Evolutionary conservation across 2,888 invertebrate genomes (phyloP).

Genomic region (Ophion ellenae): DNA sequence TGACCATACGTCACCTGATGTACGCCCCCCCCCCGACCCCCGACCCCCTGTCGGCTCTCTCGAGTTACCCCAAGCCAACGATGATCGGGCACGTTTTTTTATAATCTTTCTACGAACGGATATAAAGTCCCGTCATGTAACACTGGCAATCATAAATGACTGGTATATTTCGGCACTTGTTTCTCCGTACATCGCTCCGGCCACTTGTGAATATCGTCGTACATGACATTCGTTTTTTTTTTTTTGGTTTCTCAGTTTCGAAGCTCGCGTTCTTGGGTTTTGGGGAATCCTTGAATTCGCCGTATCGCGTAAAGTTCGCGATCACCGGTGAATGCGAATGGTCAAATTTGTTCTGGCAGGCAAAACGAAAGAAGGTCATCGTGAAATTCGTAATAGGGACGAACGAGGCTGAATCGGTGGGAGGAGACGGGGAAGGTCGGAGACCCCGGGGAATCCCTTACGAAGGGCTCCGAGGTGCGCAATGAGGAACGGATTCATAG

Average conservation of each 20-base stretch:
- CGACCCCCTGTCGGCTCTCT: background rate
- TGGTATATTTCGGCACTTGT: too few species aligned
- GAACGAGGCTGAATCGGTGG: slow-evolving; percentile 29
- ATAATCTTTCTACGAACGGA: slow-evolving; percentile 32
- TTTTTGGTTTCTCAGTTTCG: slow-evolving; percentile 4
- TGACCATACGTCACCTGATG: slow-evolving; percentile 32
- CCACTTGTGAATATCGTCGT: slow-evolving; percentile 33
- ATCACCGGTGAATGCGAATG: slow-evolving; percentile 22
- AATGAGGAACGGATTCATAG: slow-evolving; percentile 54
- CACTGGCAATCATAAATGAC: too few species aligned
- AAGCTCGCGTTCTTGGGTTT: slow-evolving; percentile 4
- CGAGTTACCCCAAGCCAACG: slow-evolving; percentile 23
- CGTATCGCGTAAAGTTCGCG: background rate
- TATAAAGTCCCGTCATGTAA: background rate
- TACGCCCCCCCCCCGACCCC: background rate
- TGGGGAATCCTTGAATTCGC: background rate
- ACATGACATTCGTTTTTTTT: slow-evolving; percentile 18
- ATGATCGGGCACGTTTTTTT: slow-evolving; percentile 47
- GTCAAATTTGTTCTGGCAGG: slow-evolving; percentile 13
- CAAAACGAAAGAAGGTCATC: background rate
- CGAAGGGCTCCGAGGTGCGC: slow-evolving; percentile 12
- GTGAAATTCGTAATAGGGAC: slow-evolving; percentile 7
- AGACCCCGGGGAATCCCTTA: slow-evolving; percentile 53
- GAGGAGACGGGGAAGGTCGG: slow-evolving; percentile 54
- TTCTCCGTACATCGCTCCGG: background rate